Evolutionary conservation across 2,113 vertebrate species (phyloP).

Genomic region (Malurus elegans): DNA sequence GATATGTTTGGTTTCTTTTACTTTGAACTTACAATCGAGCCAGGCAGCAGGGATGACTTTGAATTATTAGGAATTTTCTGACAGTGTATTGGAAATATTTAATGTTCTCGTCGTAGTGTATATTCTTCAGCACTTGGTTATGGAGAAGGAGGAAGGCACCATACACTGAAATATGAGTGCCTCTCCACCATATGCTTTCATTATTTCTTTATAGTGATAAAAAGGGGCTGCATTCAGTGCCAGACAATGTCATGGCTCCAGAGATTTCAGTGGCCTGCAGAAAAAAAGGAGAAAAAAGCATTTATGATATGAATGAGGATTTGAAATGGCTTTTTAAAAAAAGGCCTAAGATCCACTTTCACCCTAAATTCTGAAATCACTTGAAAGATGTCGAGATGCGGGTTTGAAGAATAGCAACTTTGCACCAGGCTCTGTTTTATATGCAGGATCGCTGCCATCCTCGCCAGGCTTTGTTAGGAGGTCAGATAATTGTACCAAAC

Average conservation of each 20-base stretch:
- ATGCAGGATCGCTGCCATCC: conserved; percentile 22
- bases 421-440: conserved; percentile 9
- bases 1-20: conserved; percentile 49
- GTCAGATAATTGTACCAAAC: conserved; percentile 32
- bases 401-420: conserved; percentile 54
- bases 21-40: conserved; percentile 13
- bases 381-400: conserved; percentile 48
- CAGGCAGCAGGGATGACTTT: conserved; percentile 28
- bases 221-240: conserved; percentile 67
- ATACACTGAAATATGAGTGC: conserved; percentile 45
- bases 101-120: conserved; percentile 24
- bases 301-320: conserved; percentile 49
- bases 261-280: conserved; percentile 33
- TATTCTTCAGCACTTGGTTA: conserved; percentile 26
- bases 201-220: conserved; percentile 71
- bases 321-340: conserved; percentile 55
- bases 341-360: conserved; percentile 53
- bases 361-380: conserved; percentile 47
- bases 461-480: conserved; percentile 43
- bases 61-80: conserved; percentile 40
- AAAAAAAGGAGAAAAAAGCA: conserved; percentile 34
- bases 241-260: conserved; percentile 65
- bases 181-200: conserved; percentile 65
- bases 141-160: conserved; percentile 44
- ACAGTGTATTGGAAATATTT: conserved; percentile 46